Base-by-base conservation (phyloP, 2,797 vertebrate genomes). In the Darevskia nairensis region DNA sequence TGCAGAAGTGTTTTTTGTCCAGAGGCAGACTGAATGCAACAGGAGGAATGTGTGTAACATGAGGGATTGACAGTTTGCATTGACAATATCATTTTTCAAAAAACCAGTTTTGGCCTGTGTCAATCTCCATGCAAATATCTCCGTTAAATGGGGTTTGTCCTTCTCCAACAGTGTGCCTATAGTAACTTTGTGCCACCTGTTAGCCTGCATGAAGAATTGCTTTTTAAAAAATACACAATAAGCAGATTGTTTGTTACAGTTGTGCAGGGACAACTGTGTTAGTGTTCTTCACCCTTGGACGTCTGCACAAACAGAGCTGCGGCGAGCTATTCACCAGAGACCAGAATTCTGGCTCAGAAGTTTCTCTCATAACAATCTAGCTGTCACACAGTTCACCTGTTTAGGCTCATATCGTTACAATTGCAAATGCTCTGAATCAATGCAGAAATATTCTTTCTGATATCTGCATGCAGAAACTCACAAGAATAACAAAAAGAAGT, bases 221-320 rank as follows among this genome's bases (percentile, higher is more conserved):
- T 93, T 89, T 93, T 88, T 88, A 92, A 86, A 85, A 89, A 94
- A 93, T 92, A 87, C 90, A 96, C 95, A 96, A 94, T 95, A 83
- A 84, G 93, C 94, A 94, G 94, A 95, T 94, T 96, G 95, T 96
- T 90, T 93, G 90, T 94, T 95, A 91, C 94, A 96, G 93, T 95
- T 96, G 96, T 94, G 92, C 93, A 92, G 41, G 90, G 96, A 96
- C 96, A 96, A 93, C 94, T 96, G 94, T 93, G 92, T 93, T 87
- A 89, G 93, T 94, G 91, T 95, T 95, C 91, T 89, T 95, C 35
- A 19, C 2, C 35, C 95, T 94, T 55, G 93, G 93, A 94, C 92
- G 94, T 95, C 92, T 88, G 61, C 89, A 95, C 92, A 94, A 95
- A 93, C 88, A 90, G 55, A 87, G 92, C 77, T 80, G 87, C 91